These are phyloP conservation scores for Sciurus vulgaris DNA, from an alignment of 2,797 vertebrate species.

Conservation along the genomic window DNA sequence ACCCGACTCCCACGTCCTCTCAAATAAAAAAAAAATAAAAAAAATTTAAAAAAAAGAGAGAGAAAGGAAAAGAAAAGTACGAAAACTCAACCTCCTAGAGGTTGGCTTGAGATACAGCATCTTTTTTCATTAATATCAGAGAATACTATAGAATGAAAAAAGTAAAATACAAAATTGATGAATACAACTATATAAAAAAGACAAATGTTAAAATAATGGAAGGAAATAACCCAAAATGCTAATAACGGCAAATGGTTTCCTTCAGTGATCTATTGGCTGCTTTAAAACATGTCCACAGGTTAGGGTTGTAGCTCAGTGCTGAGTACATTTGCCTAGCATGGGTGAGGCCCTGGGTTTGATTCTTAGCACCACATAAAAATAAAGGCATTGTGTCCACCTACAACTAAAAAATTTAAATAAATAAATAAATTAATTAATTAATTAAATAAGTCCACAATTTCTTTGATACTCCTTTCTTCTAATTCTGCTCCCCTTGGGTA, in stretches of 20 bases:
- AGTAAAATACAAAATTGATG: neutral
- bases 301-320: no score
- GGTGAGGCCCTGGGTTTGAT: no score
- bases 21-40: neutral
- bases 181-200: conserved; percentile 20
- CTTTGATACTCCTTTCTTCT: neutral
- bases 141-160: neutral
- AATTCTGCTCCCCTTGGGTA: neutral
- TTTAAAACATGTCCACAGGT: neutral
- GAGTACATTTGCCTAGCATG: no score
- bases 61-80: neutral
- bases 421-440: no score
- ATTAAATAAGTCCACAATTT: neutral
- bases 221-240: conserved; percentile 8
- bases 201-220: conserved; percentile 32
- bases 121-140: conserved; percentile 23
- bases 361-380: no score
- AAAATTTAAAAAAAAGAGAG: no score
- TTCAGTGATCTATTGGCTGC: neutral
- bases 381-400: no score
- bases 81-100: neutral
- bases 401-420: no score
- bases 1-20: no score
- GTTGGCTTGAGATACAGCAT: neutral
- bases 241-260: neutral